Conservation (phyloP, 2,888 invertebrate species). For the Callyntrura guangdongensis region DNA sequence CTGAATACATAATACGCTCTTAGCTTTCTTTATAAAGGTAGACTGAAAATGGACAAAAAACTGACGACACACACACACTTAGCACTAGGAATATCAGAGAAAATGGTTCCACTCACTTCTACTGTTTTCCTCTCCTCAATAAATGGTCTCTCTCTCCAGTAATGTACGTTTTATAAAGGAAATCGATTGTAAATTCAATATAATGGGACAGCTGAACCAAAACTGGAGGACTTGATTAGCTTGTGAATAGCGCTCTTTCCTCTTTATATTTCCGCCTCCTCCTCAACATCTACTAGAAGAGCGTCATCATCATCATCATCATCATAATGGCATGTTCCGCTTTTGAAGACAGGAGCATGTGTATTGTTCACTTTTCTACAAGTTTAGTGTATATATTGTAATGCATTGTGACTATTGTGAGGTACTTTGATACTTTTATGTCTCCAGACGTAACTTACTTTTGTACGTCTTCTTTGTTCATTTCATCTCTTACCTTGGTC, state of each 20-base stretch:
- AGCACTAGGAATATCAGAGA: slow-evolving; percentile 59
- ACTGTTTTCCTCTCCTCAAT: background rate
- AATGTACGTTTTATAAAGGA: slow-evolving; percentile 66
- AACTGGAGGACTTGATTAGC: slow-evolving; percentile 75
- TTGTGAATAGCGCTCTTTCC: slow-evolving; percentile 68
- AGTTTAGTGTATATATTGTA: slow-evolving; percentile 5
- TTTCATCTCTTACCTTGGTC: slow-evolving; percentile 17
- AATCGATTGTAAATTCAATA: slow-evolving; percentile 78
- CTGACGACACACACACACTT: slow-evolving; percentile 15
- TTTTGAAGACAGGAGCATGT: background rate
- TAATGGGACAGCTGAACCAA: slow-evolving; percentile 76
- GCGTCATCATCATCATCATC: slow-evolving; percentile 10
- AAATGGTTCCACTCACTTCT: background rate
- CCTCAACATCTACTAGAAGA: background rate
- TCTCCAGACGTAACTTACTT: slow-evolving; percentile 31
- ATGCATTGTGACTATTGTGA: background rate
- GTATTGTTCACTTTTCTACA: background rate
- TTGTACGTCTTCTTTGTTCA: slow-evolving; percentile 51
- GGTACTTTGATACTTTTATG: slow-evolving; percentile 47
- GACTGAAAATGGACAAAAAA: slow-evolving; percentile 22
- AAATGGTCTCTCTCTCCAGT: slow-evolving; percentile 16
- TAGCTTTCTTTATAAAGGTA: background rate
- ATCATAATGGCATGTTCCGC: background rate
- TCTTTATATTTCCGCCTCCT: slow-evolving; percentile 61
- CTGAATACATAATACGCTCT: slow-evolving; percentile 27